phyloP scores from a whole-genome alignment of 2,113 vertebrate genomes.

The Pachycephala philippinensis region DNA sequence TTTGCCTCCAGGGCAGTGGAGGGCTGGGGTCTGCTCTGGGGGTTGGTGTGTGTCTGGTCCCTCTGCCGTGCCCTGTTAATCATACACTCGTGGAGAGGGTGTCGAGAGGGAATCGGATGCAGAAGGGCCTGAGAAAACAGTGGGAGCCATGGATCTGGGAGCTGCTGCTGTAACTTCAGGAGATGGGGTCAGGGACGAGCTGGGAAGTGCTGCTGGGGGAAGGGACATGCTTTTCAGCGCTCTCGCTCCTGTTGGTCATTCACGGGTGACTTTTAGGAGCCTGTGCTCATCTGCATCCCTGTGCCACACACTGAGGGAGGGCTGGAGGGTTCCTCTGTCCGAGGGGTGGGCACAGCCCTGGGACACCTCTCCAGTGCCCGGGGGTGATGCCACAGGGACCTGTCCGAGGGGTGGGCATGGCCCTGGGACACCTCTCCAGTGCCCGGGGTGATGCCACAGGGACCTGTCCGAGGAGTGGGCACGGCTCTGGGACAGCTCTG shows the following conservation, averaged over 20 bases:
- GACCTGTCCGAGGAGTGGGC: too few relatives aligned
- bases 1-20: not conserved
- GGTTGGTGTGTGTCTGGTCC: not conserved
- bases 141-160: fast-evolving
- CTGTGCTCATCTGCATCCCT: fast-evolving
- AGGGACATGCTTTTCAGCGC: fast-evolving
- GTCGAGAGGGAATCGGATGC: not conserved
- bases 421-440: fast-evolving
- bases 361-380: too few relatives aligned
- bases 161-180: fast-evolving
- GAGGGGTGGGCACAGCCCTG: too few relatives aligned
- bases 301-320: fast-evolving
- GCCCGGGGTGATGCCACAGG: fast-evolving
- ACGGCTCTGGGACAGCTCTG: too few relatives aligned
- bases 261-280: fast-evolving
- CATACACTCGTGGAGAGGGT: not conserved
- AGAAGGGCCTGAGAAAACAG: not conserved
- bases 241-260: fast-evolving
- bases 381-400: too few relatives aligned
- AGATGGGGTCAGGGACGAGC: not conserved
- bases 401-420: fast-evolving
- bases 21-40: not conserved
- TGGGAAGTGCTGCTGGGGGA: not conserved
- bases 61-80: not conserved
- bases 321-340: not conserved